These are phyloP conservation scores for Symphodus melops DNA, from an alignment of 2,113 vertebrate species.

Conservation along the genomic window DNA sequence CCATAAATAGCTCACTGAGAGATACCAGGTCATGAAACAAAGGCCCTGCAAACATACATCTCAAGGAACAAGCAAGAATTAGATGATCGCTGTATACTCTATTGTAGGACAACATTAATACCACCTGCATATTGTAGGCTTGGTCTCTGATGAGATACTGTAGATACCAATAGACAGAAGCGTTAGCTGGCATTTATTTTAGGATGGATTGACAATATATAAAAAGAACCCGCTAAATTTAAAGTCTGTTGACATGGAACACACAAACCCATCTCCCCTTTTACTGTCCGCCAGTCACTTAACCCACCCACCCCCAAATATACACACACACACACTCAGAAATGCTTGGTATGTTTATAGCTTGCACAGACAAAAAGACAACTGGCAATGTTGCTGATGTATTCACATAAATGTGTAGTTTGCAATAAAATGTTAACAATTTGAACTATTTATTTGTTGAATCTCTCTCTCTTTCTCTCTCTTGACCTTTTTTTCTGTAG, in stretches of 20 bases:
- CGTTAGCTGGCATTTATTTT: conserved; percentile 44
- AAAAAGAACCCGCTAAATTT: conserved; percentile 54
- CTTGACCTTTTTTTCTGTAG: no score
- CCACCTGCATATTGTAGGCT: conserved; percentile 16
- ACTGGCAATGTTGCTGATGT: background rate
- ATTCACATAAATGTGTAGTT: conserved; percentile 15
- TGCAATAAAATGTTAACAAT: background rate
- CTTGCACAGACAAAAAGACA: conserved; percentile 12
- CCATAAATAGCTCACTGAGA: background rate
- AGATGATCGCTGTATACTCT: background rate
- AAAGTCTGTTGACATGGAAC: conserved; percentile 52
- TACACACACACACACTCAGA: conserved; percentile 4
- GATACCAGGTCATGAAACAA: background rate
- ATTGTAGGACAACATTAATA: background rate
- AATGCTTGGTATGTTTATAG: conserved; percentile 39
- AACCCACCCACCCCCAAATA: conserved; percentile 11
- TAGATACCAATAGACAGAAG: conserved; percentile 9
- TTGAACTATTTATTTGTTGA: conserved; percentile 28
- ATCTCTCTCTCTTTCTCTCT: background rate
- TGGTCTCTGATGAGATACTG: conserved; percentile 9
- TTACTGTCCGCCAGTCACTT: conserved; percentile 29
- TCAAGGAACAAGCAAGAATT: conserved; percentile 17
- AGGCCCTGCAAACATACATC: conserved; percentile 1
- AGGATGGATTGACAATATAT: conserved; percentile 39
- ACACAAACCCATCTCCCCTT: conserved; percentile 32